Conservation (phyloP, 2,797 vertebrate genomes). For the Myotis myotis region DNA sequence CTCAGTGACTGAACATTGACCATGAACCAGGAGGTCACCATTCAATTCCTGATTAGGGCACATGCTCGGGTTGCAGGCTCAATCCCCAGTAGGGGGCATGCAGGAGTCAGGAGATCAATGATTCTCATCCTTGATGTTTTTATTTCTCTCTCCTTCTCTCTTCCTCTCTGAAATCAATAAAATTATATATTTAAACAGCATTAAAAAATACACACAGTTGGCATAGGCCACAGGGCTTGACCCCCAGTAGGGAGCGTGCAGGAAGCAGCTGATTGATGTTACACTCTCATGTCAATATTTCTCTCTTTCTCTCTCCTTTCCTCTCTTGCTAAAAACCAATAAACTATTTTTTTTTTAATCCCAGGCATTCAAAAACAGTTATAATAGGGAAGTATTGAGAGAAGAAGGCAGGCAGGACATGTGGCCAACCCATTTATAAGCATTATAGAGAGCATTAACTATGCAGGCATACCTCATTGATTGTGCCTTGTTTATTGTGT, state of each 20-base stretch:
- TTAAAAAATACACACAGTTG: too few relatives aligned
- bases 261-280: not conserved
- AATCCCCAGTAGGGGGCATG: not conserved
- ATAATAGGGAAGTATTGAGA: not conserved
- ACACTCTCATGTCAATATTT: not conserved
- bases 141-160: too few relatives aligned
- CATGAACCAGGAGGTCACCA: rapidly evolving
- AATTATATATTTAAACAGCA: too few relatives aligned
- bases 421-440: not conserved
- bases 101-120: not conserved
- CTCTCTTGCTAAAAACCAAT: not conserved
- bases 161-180: too few relatives aligned
- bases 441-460: not conserved
- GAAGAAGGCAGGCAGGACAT: not conserved
- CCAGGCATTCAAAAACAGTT: not conserved
- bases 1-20: not conserved
- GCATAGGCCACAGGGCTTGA: too few relatives aligned
- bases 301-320: not conserved
- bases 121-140: too few relatives aligned
- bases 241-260: too few relatives aligned
- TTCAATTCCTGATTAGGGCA: not conserved
- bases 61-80: not conserved
- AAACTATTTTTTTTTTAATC: not conserved
- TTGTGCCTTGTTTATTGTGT: not conserved
- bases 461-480: not conserved